Evolutionary conservation across 2,113 vertebrate species (phyloP).

Genomic region (Campylomormyrus tamandua): DNA sequence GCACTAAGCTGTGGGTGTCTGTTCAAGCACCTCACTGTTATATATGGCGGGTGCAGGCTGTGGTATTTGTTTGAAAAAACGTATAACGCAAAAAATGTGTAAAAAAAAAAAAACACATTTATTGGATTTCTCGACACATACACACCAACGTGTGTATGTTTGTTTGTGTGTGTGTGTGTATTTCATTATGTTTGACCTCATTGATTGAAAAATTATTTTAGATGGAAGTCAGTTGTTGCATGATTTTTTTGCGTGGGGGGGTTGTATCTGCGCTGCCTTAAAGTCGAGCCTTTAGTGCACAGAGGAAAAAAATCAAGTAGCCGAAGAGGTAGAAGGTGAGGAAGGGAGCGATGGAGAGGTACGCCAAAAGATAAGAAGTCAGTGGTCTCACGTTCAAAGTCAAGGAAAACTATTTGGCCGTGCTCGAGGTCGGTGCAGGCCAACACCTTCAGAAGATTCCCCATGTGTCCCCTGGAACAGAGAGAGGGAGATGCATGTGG

Average conservation of each 20-base stretch:
- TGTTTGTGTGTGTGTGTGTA: no score
- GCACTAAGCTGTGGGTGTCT: neutral
- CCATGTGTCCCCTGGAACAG: conserved; percentile 91
- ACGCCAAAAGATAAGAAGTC: conserved; percentile 61
- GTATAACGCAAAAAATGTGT: neutral
- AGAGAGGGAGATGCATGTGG: conserved; percentile 78
- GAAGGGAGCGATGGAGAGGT: conserved; percentile 45
- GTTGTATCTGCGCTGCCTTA: neutral
- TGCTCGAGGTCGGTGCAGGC: conserved; percentile 90
- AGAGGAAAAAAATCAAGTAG: conserved; percentile 27
- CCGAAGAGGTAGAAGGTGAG: conserved; percentile 27
- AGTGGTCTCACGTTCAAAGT: conserved; percentile 95
- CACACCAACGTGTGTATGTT: neutral
- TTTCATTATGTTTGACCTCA: neutral
- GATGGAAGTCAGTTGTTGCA: neutral
- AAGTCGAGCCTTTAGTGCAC: conserved; percentile 33
- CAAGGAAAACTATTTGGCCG: conserved; percentile 95
- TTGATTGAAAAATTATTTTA: neutral
- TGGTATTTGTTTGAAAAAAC: neutral
- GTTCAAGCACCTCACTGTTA: neutral
- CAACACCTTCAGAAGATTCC: conserved; percentile 94
- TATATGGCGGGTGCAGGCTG: neutral
- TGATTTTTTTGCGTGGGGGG: neutral
- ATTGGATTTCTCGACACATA: neutral
- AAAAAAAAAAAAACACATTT: neutral